Percentiles rank a stretch among this genome's conserved stretches.
Evolutionary conservation across 2,113 vertebrate genomes (phyloP).

Genomic region (Gambusia affinis): DNA sequence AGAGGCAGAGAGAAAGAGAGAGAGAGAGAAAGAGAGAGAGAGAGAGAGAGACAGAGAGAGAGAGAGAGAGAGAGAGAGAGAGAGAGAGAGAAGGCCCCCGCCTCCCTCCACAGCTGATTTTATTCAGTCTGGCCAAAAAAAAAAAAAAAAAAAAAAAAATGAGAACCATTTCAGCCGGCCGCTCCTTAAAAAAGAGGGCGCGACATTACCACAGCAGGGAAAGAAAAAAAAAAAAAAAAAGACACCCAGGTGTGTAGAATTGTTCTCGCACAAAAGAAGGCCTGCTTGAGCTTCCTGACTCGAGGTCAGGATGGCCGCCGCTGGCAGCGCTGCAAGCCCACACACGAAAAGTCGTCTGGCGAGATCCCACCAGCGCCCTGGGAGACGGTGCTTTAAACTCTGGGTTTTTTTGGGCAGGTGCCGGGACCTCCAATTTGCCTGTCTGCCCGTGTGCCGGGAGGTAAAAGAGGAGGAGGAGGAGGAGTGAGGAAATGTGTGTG

Average conservation of each 20-base stretch:
- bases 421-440: slow-evolving; percentile 57
- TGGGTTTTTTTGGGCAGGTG: slow-evolving; percentile 68
- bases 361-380: slow-evolving; percentile 79
- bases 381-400: slow-evolving; percentile 58
- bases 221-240: neutral
- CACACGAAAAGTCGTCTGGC: slow-evolving; percentile 58
- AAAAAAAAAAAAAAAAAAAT: too few species aligned
- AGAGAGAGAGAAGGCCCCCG: neutral
- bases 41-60: neutral
- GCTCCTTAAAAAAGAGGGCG: neutral
- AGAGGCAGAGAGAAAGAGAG: slow-evolving; percentile 7
- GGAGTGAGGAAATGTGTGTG: neutral
- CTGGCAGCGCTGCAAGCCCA: slow-evolving; percentile 71
- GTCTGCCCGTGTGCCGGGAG: slow-evolving; percentile 27
- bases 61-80: too few species aligned
- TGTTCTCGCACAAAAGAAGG: slow-evolving; percentile 4
- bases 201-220: slow-evolving; percentile 26
- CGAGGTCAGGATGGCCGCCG: slow-evolving; percentile 28
- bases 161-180: neutral
- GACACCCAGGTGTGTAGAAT: slow-evolving; percentile 18
- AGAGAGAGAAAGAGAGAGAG: too few species aligned
- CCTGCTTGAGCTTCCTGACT: slow-evolving; percentile 36
- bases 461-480: neutral
- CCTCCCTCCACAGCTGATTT: neutral
- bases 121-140: slow-evolving; percentile 11